phyloP scores from a whole-genome alignment of 2,888 invertebrate genomes.

The Sphaerophoria rueppellii region DNA sequence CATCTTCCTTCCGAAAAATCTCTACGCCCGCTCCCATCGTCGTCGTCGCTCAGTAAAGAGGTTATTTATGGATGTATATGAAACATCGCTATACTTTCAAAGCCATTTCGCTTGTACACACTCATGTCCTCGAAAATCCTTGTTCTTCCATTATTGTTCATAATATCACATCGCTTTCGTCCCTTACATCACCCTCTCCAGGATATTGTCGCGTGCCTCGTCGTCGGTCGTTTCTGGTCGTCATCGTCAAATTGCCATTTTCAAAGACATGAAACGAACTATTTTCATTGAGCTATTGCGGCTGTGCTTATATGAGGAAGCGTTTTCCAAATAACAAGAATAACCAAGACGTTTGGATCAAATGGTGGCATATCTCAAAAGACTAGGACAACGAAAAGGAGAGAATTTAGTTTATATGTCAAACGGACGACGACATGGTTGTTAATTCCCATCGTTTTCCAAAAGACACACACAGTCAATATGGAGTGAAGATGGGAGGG shows the following conservation, averaged over 20 bases:
- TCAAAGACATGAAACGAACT: conserved; percentile 47
- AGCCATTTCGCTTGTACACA: conserved; percentile 46
- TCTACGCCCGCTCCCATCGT: not conserved
- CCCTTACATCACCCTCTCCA: not conserved
- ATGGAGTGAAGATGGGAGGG: not conserved
- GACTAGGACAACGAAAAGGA: not conserved
- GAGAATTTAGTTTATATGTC: conserved; percentile 45
- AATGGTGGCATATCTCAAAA: not conserved
- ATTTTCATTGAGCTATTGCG: conserved; percentile 51
- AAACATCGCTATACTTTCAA: conserved; percentile 20
- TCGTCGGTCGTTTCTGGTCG: not conserved
- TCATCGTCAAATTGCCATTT: conserved; percentile 25
- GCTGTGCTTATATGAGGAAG: conserved; percentile 25
- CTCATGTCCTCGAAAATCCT: conserved; percentile 44
- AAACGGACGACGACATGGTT: conserved; percentile 63
- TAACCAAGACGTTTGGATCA: not conserved
- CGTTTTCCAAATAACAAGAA: conserved; percentile 41
- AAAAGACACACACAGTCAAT: not conserved
- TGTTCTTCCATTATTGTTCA: conserved; percentile 15
- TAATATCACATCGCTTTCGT: not conserved
- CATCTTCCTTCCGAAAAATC: not conserved
- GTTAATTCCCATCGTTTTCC: conserved; percentile 60
- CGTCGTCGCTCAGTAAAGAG: not conserved
- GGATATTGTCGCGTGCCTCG: not conserved
- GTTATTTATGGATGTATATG: conserved; percentile 15